These are phyloP conservation scores for Rattus rattus DNA, from an alignment of 2,113 vertebrate genomes.

Conservation along the genomic window DNA sequence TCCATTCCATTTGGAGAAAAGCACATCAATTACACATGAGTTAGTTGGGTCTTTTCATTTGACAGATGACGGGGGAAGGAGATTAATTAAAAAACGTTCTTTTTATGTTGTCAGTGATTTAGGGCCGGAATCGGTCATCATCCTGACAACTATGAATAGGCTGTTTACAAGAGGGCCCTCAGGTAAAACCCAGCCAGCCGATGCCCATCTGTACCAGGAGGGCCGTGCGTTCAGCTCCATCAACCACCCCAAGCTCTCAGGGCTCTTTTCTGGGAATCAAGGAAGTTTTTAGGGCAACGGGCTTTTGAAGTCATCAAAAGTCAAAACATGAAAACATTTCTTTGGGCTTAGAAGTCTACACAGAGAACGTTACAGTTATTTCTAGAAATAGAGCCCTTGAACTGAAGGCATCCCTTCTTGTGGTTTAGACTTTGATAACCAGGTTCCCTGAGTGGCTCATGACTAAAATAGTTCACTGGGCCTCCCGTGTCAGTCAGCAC, in stretches of 20 bases:
- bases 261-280: slow-evolving; percentile 65
- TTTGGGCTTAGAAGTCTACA: slow-evolving; percentile 68
- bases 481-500: not conserved
- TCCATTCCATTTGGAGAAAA: slow-evolving; percentile 51
- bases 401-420: slow-evolving; percentile 70
- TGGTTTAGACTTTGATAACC: slow-evolving; percentile 75
- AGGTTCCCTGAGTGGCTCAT: slow-evolving; percentile 60
- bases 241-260: not conserved
- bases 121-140: slow-evolving; percentile 56
- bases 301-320: slow-evolving; percentile 75
- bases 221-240: not conserved
- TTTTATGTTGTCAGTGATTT: slow-evolving; percentile 66
- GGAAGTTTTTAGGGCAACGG: slow-evolving; percentile 70
- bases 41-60: slow-evolving; percentile 63
- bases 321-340: slow-evolving; percentile 73
- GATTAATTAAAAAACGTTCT: slow-evolving; percentile 67
- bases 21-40: slow-evolving; percentile 43
- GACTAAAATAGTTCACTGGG: slow-evolving; percentile 29
- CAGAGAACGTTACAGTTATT: slow-evolving; percentile 70
- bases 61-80: slow-evolving; percentile 55
- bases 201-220: slow-evolving; percentile 24
- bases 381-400: slow-evolving; percentile 78
- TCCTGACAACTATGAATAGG: slow-evolving; percentile 59
- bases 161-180: slow-evolving; percentile 57
- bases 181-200: slow-evolving; percentile 32